Conservation (phyloP, 2,113 vertebrate species). For the Hyaena hyaena region DNA sequence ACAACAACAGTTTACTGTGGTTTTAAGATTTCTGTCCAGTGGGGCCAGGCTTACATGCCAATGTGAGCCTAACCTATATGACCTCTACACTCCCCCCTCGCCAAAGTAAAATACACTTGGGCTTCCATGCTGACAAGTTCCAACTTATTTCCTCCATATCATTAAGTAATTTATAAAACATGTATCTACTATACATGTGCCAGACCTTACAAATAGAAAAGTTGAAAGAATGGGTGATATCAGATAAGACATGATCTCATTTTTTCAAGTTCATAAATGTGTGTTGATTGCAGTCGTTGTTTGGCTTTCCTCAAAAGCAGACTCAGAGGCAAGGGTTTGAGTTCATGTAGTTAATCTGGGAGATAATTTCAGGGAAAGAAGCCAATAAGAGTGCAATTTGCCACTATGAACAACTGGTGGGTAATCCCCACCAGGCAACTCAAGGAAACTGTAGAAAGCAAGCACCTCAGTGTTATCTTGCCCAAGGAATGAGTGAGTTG, state of each 20-base stretch:
- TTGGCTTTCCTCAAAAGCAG: neutral
- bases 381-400: neutral
- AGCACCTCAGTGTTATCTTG: accelerated
- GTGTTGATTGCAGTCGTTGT: neutral
- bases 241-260: neutral
- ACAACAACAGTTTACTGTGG: neutral
- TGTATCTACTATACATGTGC: neutral
- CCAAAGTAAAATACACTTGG: neutral
- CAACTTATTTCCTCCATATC: neutral
- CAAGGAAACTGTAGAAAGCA: neutral
- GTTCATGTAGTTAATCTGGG: neutral
- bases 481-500: neutral
- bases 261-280: neutral
- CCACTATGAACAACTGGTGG: neutral
- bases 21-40: neutral
- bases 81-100: neutral
- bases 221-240: neutral
- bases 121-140: neutral
- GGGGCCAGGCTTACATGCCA: neutral
- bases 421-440: neutral
- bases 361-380: neutral
- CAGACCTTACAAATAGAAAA: neutral
- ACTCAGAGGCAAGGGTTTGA: neutral
- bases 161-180: neutral
- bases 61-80: neutral